Base-by-base conservation (phyloP, 2,797 vertebrate genomes). In the Gobio occitaniae region DNA sequence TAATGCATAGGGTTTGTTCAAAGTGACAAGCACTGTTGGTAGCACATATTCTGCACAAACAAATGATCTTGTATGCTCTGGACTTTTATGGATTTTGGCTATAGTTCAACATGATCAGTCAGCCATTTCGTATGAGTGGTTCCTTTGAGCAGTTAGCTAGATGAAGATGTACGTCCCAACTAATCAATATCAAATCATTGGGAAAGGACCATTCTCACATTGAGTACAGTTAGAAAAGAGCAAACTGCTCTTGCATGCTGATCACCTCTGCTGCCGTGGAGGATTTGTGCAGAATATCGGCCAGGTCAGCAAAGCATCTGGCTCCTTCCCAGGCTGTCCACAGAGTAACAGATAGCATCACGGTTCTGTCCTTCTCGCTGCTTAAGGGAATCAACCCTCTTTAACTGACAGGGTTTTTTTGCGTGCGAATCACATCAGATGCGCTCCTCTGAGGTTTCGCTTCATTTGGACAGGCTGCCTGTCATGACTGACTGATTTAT, bases 401-500 rank as follows among this genome's bases (percentile, higher is more conserved):
- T 56, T 66, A 48, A 13, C 3, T 11, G 5, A 79, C 6, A 32
- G 6, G 6, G 10, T 82, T 69, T 61, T 44, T 50, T 9, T 83
- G 38, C 25, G 54, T 48, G 87, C 77, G 7, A 54, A 56, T 83
- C 82, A 41, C 72, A 68, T 91, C 44, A 80, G 70, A 78, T 76
- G 52, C 47, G 1, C 38, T 0, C 25, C 44, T 69, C 77, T 75
- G 82, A 72, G 69, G n/a, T 83, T 68, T 83, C 48, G 29, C 41
- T 68, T 71, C 47, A n/a, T 76, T 72, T 78, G 44, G 69, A 82
- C 61, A 61, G 25, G 79, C 84, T 82, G 85, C 83, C 76, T 77
- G 75, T 78, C 76, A 25, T 56, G 75, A 56, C 50, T 17, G 69
- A 52, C 85, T 84, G 86, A 88, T 90, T 88, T 90, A 59, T 74